Conservation (phyloP, 2,888 invertebrate species). For the Eurois occulta region DNA sequence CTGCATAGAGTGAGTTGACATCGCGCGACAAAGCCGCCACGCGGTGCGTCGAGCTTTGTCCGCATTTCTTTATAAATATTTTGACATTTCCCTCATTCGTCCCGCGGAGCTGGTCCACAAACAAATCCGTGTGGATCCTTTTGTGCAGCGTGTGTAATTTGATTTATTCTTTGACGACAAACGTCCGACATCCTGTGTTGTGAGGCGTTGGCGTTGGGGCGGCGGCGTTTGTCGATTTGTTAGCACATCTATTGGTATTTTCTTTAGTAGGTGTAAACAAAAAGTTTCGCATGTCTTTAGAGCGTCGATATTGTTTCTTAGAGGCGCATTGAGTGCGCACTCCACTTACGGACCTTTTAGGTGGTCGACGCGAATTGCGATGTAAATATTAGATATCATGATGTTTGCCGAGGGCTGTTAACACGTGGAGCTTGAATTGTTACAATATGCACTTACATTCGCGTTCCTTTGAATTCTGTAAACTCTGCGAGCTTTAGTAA, state of each 20-base stretch:
- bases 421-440: slow-evolving; percentile 54
- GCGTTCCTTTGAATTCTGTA: slow-evolving; percentile 51
- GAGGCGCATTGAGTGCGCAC: slow-evolving; percentile 63
- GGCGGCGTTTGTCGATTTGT: slow-evolving; percentile 87
- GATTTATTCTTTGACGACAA: slow-evolving; percentile 88
- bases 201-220: slow-evolving; percentile 70
- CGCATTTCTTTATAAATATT: slow-evolving; percentile 90
- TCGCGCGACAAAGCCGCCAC: slow-evolving; percentile 84
- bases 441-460: slow-evolving; percentile 57
- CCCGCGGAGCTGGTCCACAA: slow-evolving; percentile 86
- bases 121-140: slow-evolving; percentile 87
- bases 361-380: slow-evolving; percentile 70
- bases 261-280: slow-evolving; percentile 84
- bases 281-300: slow-evolving; percentile 79
- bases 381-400: slow-evolving; percentile 75
- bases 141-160: slow-evolving; percentile 88
- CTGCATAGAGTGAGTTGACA: slow-evolving; percentile 90
- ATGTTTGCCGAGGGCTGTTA: slow-evolving; percentile 59
- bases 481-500: slow-evolving; percentile 50
- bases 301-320: slow-evolving; percentile 76
- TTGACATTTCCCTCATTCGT: slow-evolving; percentile 89
- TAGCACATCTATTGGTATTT: slow-evolving; percentile 86
- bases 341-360: slow-evolving; percentile 72
- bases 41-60: slow-evolving; percentile 84
- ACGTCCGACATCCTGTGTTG: slow-evolving; percentile 85